Percentiles rank a stretch among this genome's conserved stretches.
These are phyloP conservation scores for Heliocidaris tuberculata DNA, from an alignment of 35 echinoderm and acorn worm genomes.

Conservation along the genomic window DNA sequence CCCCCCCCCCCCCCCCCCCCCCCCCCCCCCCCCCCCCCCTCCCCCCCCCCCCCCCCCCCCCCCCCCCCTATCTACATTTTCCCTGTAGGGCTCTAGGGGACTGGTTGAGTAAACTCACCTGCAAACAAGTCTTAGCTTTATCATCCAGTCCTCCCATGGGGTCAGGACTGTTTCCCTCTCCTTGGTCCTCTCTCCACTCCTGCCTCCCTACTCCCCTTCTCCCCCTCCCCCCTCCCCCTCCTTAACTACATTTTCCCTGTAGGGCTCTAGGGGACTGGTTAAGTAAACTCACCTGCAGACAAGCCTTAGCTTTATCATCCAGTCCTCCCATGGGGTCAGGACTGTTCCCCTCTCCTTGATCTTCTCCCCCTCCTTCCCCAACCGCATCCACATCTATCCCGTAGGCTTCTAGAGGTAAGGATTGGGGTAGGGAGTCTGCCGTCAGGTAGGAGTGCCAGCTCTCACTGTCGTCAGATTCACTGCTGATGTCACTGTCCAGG, in stretches of 20 bases:
- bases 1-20: too few relatives aligned
- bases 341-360: constrained; percentile 8
- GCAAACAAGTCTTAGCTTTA: not conserved
- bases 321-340: constrained; percentile 75
- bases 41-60: too few relatives aligned
- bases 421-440: constrained; percentile 50
- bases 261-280: not conserved
- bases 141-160: constrained; percentile 56
- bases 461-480: constrained; percentile 53
- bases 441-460: constrained; percentile 45
- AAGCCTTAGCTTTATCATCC: constrained; percentile 82
- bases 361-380: not conserved
- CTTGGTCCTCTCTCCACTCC: not conserved
- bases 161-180: constrained; percentile 43
- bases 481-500: constrained; percentile 49
- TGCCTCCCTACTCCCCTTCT: not conserved
- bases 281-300: constrained; percentile 64
- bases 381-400: constrained; percentile 18
- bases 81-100: too few relatives aligned
- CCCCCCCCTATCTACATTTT: too few relatives aligned
- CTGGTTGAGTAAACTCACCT: not conserved
- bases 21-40: not conserved
- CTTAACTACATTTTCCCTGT: not conserved
- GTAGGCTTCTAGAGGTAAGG: constrained; percentile 12
- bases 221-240: not conserved